These are phyloP conservation scores for Cyrtonyx montezumae DNA, from an alignment of 2,113 vertebrate species.

Conservation along the genomic window DNA sequence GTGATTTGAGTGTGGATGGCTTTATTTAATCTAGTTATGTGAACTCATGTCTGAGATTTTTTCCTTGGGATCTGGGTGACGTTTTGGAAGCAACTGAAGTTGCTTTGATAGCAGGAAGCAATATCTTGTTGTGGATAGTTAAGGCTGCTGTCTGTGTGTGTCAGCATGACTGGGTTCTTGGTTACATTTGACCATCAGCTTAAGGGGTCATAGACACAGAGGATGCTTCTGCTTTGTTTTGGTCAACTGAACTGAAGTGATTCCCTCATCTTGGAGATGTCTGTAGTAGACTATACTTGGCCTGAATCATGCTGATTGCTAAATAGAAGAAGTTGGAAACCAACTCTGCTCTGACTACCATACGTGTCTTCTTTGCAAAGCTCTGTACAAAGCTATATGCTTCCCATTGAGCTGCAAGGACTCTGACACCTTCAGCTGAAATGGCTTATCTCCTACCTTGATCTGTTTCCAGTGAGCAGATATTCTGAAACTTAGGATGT, in stretches of 20 bases:
- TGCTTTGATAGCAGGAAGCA: not conserved
- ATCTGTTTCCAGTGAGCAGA: not conserved
- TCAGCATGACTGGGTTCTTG: not conserved
- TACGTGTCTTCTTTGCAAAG: rapidly evolving
- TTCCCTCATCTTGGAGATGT: not conserved
- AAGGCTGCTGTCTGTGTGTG: not conserved
- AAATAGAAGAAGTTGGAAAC: not conserved
- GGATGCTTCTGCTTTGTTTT: not conserved
- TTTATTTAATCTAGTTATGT: not conserved
- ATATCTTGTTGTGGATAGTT: not conserved
- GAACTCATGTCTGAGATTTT: not conserved
- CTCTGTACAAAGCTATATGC: not conserved
- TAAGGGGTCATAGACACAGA: not conserved
- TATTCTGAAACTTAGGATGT: not conserved
- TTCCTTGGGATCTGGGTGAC: not conserved
- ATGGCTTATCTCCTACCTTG: not conserved
- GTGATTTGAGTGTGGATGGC: not conserved
- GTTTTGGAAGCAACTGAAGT: not conserved
- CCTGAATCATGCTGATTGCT: not conserved
- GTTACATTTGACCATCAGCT: not conserved
- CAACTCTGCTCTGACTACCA: not conserved
- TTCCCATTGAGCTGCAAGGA: not conserved
- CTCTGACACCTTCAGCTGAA: not conserved
- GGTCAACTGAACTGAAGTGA: not conserved
- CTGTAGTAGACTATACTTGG: not conserved